phyloP scores from a whole-genome alignment of 2,888 invertebrate species.

The Rhorus exstirpatorius region DNA sequence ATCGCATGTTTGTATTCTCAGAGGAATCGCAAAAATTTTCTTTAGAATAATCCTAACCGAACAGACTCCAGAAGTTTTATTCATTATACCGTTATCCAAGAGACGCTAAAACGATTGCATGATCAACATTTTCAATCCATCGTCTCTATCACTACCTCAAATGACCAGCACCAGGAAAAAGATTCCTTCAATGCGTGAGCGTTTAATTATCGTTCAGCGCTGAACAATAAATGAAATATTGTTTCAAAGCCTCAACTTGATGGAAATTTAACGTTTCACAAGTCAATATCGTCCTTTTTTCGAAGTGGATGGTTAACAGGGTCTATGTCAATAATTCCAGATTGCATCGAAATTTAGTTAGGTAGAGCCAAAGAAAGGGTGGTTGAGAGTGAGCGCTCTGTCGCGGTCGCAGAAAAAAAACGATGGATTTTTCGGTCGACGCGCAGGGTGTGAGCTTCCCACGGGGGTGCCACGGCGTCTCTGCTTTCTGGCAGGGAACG shows the following conservation, averaged over 20 bases:
- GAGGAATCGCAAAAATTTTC: background rate
- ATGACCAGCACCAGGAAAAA: background rate
- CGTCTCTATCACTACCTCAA: too few relatives aligned
- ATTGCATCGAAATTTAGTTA: slow-evolving; percentile 60
- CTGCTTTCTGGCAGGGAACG: slow-evolving; percentile 55
- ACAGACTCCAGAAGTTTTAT: background rate
- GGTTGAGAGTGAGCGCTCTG: slow-evolving; percentile 45
- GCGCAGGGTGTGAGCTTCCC: slow-evolving; percentile 51
- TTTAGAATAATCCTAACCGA: background rate
- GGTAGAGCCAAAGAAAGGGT: slow-evolving; percentile 37
- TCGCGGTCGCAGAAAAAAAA: slow-evolving; percentile 18
- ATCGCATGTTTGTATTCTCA: background rate
- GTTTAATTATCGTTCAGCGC: background rate
- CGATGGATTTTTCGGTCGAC: slow-evolving; percentile 38
- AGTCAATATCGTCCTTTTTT: background rate
- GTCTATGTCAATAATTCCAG: slow-evolving; percentile 42
- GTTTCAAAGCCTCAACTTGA: background rate
- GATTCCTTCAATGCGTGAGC: background rate
- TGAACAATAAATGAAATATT: background rate
- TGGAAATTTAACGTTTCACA: background rate
- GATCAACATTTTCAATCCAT: too few relatives aligned
- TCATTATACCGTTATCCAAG: background rate
- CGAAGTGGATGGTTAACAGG: background rate
- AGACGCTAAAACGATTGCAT: background rate
- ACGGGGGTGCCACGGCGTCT: slow-evolving; percentile 31